These are phyloP conservation scores for Haliaeetus albicilla DNA, from an alignment of 2,797 vertebrate genomes.

Conservation along the genomic window DNA sequence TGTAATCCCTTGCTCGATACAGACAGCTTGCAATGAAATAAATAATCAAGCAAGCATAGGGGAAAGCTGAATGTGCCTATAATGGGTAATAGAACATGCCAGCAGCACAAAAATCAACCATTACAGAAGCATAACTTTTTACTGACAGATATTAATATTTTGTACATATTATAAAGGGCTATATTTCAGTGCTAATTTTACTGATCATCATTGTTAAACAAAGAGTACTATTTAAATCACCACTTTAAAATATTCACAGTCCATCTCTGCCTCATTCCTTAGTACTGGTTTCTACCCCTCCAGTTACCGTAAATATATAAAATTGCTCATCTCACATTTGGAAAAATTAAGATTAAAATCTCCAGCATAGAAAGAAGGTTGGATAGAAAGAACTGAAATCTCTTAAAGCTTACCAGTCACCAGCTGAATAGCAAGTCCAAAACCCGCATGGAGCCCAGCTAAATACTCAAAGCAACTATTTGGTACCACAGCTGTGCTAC, in stretches of 20 bases:
- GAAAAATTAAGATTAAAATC: not conserved
- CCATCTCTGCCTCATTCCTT: not conserved
- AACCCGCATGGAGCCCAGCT: not conserved
- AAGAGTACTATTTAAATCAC: not conserved
- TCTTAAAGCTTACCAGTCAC: not conserved
- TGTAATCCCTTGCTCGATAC: not conserved
- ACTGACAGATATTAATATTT: not conserved
- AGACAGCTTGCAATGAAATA: not conserved
- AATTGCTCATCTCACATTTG: not conserved
- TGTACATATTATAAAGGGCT: not conserved
- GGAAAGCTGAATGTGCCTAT: not conserved
- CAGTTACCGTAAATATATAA: not conserved
- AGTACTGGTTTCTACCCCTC: not conserved
- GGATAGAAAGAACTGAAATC: not conserved
- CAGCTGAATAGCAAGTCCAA: not conserved
- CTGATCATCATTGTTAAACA: not conserved
- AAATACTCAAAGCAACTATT: not conserved
- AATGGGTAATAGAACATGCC: accelerated
- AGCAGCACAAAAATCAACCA: not conserved
- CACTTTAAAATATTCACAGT: not conserved
- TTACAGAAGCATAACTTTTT: not conserved
- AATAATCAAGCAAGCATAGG: not conserved
- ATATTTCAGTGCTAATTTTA: not conserved
- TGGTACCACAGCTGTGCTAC: not conserved
- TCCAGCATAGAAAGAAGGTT: not conserved